Conservation (phyloP, 2,797 vertebrate genomes). For the Hirundo rustica region DNA sequence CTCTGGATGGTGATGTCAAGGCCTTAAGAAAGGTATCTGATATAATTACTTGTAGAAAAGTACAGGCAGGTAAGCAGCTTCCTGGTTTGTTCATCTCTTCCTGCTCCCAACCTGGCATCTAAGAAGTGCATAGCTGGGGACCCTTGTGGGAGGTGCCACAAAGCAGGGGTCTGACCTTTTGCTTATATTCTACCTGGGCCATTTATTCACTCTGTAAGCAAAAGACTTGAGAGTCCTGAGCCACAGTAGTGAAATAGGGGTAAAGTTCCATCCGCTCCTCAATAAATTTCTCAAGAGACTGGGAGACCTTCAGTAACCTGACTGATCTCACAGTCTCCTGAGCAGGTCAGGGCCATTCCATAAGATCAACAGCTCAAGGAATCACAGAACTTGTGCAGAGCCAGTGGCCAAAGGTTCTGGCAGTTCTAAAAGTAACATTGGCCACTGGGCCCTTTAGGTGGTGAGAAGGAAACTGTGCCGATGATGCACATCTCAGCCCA, state of each 20-base stretch:
- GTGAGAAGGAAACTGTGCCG: neutral
- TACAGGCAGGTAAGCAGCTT: neutral
- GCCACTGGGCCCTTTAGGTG: neutral
- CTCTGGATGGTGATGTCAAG: neutral
- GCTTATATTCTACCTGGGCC: neutral
- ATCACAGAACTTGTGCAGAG: neutral
- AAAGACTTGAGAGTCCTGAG: neutral
- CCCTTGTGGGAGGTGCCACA: neutral
- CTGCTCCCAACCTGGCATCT: rapidly evolving
- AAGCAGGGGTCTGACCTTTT: neutral
- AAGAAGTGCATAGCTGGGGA: neutral
- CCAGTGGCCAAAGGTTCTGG: neutral
- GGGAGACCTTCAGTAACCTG: neutral
- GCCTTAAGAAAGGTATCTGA: neutral
- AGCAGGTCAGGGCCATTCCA: neutral
- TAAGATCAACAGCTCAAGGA: neutral
- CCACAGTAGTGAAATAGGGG: neutral
- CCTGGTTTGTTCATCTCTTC: neutral
- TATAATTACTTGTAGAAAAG: neutral
- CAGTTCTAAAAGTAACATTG: neutral
- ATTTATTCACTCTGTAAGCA: neutral
- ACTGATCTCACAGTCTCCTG: neutral
- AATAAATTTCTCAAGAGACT: neutral
- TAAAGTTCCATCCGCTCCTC: neutral
- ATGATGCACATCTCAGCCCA: neutral